Percentiles rank a stretch among this genome's conserved stretches.
Conservation (phyloP, 2,888 invertebrate genomes). For the Oligia fasciuncula region DNA sequence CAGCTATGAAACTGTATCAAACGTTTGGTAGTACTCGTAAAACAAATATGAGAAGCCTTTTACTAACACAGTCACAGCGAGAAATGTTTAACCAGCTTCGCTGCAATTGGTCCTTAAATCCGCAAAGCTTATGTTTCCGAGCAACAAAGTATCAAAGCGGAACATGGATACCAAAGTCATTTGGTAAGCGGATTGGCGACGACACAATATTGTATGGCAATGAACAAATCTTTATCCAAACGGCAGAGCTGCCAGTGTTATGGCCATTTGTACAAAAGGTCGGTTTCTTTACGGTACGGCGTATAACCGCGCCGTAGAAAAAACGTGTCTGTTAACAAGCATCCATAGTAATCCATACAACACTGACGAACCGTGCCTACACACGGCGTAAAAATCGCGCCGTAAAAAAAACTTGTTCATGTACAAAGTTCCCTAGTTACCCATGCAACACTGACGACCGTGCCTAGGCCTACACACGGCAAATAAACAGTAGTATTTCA, state of each 20-base stretch:
- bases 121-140: neutral
- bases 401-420: too few species aligned
- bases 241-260: neutral
- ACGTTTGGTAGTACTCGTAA: neutral
- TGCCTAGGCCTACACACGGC: too few species aligned
- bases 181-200: slow-evolving; percentile 7
- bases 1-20: slow-evolving; percentile 10
- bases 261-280: neutral
- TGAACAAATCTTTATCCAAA: slow-evolving; percentile 7
- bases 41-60: neutral
- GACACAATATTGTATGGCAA: neutral
- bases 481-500: too few species aligned
- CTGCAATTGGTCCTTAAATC: slow-evolving; percentile 7
- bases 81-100: slow-evolving; percentile 2
- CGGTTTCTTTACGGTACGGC: neutral
- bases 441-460: too few species aligned
- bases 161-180: neutral
- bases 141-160: neutral
- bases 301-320: neutral
- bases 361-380: too few species aligned
- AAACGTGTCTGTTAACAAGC: neutral
- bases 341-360: too few species aligned
- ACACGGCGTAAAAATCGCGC: too few species aligned
- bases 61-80: neutral
- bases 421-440: too few species aligned